Evolutionary conservation across 2,888 invertebrate species (phyloP).

Genomic region (Drosophila barbarae): DNA sequence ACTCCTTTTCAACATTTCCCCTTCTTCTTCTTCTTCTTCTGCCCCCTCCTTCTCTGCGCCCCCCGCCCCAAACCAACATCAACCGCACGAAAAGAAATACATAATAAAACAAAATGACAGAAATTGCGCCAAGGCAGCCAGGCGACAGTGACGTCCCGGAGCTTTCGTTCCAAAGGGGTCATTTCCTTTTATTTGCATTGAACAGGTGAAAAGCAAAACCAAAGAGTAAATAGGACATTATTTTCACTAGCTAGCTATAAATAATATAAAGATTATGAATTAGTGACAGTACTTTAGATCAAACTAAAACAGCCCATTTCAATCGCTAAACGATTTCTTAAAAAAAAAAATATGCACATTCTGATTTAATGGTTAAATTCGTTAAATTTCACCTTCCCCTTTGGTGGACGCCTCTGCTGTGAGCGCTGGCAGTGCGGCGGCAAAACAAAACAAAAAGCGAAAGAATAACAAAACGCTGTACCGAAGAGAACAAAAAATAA

Average conservation of each 20-base stretch:
- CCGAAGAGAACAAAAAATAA: constrained; percentile 48
- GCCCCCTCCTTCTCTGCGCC: neutral
- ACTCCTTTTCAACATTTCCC: constrained; percentile 65
- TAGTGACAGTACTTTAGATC: no score
- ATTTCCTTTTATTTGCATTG: neutral
- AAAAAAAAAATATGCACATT: neutral
- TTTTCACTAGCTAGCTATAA: neutral
- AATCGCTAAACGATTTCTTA: no score
- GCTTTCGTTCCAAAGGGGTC: constrained; percentile 5
- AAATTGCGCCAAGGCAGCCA: constrained; percentile 56
- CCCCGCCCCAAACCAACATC: constrained; percentile 10
- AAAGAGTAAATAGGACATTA: neutral
- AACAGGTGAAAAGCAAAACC: no score
- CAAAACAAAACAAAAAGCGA: constrained; percentile 55
- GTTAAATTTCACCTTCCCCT: neutral
- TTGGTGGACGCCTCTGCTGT: constrained; percentile 22
- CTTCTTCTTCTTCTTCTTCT: constrained; percentile 2
- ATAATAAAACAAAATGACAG: constrained; percentile 53
- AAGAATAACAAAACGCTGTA: constrained; percentile 50
- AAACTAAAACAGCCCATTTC: no score
- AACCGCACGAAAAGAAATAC: constrained; percentile 43
- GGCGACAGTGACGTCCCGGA: constrained; percentile 16
- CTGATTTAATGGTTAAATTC: neutral
- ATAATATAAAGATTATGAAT: neutral
- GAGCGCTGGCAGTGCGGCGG: constrained; percentile 36